Conservation (phyloP, 1,140 invertebrate genomes). For the Zeugodacus cucurbitae region DNA sequence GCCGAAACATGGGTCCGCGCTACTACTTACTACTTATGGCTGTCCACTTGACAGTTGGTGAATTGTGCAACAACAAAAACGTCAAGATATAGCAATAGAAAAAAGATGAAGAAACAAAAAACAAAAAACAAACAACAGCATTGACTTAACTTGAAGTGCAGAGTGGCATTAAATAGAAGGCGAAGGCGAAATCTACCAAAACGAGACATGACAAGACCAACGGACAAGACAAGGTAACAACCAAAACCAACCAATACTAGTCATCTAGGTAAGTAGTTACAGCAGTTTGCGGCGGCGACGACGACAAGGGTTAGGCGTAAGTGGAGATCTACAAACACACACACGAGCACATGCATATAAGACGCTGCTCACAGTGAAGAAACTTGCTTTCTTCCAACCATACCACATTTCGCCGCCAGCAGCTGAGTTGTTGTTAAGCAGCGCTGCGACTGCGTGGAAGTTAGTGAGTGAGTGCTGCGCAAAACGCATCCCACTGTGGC, state of each 20-base stretch:
- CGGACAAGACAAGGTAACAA: constrained; percentile 25
- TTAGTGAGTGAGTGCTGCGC: background rate
- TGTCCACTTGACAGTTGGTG: constrained; percentile 18
- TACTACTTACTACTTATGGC: background rate
- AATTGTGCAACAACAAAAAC: background rate
- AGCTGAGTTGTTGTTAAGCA: background rate
- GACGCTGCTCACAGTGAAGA: background rate
- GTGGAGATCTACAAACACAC: background rate
- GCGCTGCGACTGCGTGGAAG: too few species aligned
- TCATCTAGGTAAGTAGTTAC: constrained; percentile 6
- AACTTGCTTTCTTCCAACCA: constrained; percentile 28
- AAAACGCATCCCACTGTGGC: constrained; percentile 21
- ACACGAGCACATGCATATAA: background rate
- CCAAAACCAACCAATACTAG: background rate
- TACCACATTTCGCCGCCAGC: background rate
- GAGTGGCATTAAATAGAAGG: constrained; percentile 36
- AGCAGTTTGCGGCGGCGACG: background rate
- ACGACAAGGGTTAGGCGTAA: background rate
- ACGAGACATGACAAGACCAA: constrained; percentile 32
- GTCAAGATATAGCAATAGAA: background rate
- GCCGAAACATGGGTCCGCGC: background rate
- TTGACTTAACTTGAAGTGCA: constrained; percentile 28
- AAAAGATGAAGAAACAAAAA: background rate
- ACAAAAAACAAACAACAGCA: too few species aligned
- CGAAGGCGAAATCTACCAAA: constrained; percentile 35